Base-by-base conservation (phyloP, 2,797 vertebrate species). In the Euthynnus affinis region DNA sequence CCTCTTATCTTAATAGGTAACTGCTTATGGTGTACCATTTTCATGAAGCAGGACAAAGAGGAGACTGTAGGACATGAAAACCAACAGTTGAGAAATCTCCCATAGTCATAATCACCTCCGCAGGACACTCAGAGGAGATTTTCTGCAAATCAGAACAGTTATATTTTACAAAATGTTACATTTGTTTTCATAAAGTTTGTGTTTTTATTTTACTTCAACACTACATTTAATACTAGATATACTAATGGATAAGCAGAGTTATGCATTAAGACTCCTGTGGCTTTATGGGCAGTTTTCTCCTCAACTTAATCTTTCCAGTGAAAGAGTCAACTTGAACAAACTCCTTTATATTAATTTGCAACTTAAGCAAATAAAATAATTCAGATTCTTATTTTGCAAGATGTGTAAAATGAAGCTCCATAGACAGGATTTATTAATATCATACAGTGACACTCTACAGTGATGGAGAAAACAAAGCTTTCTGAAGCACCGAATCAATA, bases 1-100 rank as follows among this genome's bases (percentile, higher is more conserved):
- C 98, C 9, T 99, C 98, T 10, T 99, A 99, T 85, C 94, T 99
- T 13, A 99, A 99, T 96, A 97, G 98, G 98, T 99, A 88, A 80
- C 8, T 32, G n/a, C 25, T 42, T 32, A 56, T 49, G 46, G 15
- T 48, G 44, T 18, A 17, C 44, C 6, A 18, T 18, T 48, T 48
- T 48, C 17, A 48, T 8, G 44, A 18, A 48, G 44, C 13, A 42
- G 40, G 40, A 42, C 40, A 14, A 3, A 42, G 40, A 42, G 12
- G 2, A 18, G 18, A 17, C 37, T 37, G 37, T 12, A 37, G 34
- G 34, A 37, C 37, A 27, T 42, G 18, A 53, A 60, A 67, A 20
- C 15, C 49, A 23, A 4, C 5, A 5, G 14, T 46, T 5, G 13
- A 27, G 23, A 66, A 51, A 44, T 13, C 29, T 55, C 23, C 1